These are phyloP conservation scores for Menidia beryllina DNA, from an alignment of 2,113 vertebrate genomes.

Conservation along the genomic window DNA sequence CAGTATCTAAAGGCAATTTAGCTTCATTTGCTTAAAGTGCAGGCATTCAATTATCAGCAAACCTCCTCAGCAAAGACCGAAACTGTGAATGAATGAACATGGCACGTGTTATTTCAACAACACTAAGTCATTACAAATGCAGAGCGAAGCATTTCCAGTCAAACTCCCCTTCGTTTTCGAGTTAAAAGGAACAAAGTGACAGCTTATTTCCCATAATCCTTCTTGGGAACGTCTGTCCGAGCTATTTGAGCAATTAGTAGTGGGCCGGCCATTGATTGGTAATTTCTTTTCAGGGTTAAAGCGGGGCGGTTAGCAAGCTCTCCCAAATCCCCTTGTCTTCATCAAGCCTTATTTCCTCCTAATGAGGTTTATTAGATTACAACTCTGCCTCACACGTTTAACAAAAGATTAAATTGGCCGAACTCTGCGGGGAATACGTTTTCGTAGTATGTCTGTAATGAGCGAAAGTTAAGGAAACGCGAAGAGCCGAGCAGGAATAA, in stretches of 20 bases:
- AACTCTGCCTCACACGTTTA: conserved; percentile 77
- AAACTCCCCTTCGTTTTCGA: background rate
- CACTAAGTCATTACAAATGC: background rate
- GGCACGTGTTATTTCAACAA: conserved; percentile 11
- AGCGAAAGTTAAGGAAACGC: conserved; percentile 74
- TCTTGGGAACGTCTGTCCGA: conserved; percentile 33
- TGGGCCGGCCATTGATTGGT: conserved; percentile 67
- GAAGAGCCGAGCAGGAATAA: conserved; percentile 70
- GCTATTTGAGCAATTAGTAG: conserved; percentile 67
- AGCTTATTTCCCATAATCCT: conserved; percentile 23
- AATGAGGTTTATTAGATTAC: conserved; percentile 85
- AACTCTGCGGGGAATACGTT: conserved; percentile 77
- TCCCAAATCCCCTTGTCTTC: conserved; percentile 68
- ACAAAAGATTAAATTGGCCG: conserved; percentile 80
- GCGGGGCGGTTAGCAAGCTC: conserved; percentile 52
- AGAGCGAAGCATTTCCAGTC: background rate
- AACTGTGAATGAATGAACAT: conserved; percentile 48
- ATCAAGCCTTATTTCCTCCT: conserved; percentile 74
- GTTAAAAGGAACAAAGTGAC: conserved; percentile 9
- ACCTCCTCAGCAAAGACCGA: conserved; percentile 69
- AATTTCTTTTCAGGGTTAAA: conserved; percentile 64
- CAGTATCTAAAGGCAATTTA: conserved; percentile 71
- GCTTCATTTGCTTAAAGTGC: conserved; percentile 71
- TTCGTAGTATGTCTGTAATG: conserved; percentile 75
- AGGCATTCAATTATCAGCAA: conserved; percentile 64